These are phyloP conservation scores for Lepus oiostolus DNA, from an alignment of 2,797 vertebrate genomes.

Conservation along the genomic window DNA sequence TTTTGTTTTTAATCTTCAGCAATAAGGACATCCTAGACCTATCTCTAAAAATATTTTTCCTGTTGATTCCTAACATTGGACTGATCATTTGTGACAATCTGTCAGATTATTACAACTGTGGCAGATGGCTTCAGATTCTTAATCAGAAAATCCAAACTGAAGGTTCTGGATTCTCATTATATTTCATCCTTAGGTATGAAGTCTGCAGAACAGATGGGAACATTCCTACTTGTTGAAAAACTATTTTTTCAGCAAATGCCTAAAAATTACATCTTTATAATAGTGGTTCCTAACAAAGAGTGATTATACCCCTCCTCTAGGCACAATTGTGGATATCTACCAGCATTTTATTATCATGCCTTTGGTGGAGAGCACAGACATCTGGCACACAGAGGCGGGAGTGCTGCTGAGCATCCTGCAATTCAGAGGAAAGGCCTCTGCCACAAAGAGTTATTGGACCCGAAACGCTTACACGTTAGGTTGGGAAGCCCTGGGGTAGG, in stretches of 20 bases:
- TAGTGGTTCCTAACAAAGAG: neutral
- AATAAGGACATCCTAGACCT: neutral
- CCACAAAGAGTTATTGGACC: neutral
- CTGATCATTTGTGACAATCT: conserved; percentile 86
- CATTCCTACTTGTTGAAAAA: conserved; percentile 17
- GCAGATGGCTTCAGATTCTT: conserved; percentile 90
- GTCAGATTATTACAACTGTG: conserved; percentile 88
- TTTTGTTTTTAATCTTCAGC: neutral
- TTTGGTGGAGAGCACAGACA: neutral
- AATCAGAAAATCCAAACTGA: conserved; percentile 80
- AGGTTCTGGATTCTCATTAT: conserved; percentile 78
- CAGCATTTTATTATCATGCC: neutral
- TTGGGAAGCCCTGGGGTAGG: neutral
- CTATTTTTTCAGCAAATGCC: conserved; percentile 7
- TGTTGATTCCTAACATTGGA: conserved; percentile 60
- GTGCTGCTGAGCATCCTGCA: neutral
- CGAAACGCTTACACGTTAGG: neutral
- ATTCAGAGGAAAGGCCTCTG: neutral
- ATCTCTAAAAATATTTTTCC: conserved; percentile 35
- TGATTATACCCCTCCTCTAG: neutral
- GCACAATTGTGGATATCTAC: neutral
- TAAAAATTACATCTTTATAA: conserved; percentile 4
- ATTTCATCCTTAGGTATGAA: conserved; percentile 75
- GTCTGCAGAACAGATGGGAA: conserved; percentile 79
- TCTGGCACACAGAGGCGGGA: neutral